Evolutionary conservation across 2,113 vertebrate species (phyloP), one percentile per base, ranked within the genome.

Genomic region (Pollachius pollachius): DNA sequence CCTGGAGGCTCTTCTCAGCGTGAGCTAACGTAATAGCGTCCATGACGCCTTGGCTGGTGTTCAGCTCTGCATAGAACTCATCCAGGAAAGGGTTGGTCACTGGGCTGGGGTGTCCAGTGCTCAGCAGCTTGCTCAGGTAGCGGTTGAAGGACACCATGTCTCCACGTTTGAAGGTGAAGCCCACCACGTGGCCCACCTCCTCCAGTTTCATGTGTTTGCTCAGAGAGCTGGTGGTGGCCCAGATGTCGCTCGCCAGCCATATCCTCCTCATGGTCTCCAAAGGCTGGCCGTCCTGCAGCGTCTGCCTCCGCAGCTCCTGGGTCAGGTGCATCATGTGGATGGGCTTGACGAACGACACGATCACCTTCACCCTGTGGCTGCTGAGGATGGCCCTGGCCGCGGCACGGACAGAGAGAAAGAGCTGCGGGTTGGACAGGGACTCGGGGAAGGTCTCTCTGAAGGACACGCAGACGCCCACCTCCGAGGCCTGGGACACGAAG

Each of bases 221-320:
- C 52, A 83, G 83, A 64, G 85, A 82, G 62, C 75, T 81, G 16
- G 92, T 84, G 1, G 89, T 85, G 0, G 95, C 95, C 95, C 95
- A 98, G 23, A 88, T 93, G 75, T 96, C 94, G 57, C 94, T 95
- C n/a, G 94, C 96, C 83, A 98, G 87, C 95, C 95, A 97, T 9
- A 93, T 80, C 83, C 93, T 94, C 34, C 79, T 90, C 72, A 94
- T 87, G 0, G 91, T 37, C 13, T 54, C 11, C 0, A 54, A 1
- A 80, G 41, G 61, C 80, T 63, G 72, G 21, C 85, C 81, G 1
- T 25, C 48, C 67, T 3, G 41, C 27, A 67, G 19, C 0, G 1
- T n/a, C 37, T 72, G 60, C 5, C n/a, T 12, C 41, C 27, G 79
- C 34, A 94, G 88, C 76, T 92, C 89, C 52, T 77, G 61, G 83